These are phyloP conservation scores for Mimas tiliae DNA, from an alignment of 2,888 invertebrate genomes.

Conservation along the genomic window DNA sequence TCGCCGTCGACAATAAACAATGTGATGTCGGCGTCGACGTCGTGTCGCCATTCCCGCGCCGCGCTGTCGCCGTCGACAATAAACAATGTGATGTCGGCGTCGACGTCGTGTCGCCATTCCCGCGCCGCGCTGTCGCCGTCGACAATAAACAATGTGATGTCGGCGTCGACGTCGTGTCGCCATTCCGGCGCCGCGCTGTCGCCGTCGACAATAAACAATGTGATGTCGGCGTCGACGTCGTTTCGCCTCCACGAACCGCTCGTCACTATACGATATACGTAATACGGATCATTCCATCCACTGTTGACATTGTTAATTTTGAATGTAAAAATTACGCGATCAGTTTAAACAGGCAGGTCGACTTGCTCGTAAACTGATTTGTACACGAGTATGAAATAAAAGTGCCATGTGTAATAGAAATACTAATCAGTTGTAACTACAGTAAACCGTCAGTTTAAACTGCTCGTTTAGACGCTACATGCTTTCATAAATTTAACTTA, in stretches of 20 bases:
- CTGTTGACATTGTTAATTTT: neutral
- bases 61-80: neutral
- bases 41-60: slow-evolving; percentile 36
- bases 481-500: neutral
- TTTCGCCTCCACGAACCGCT: too few relatives aligned
- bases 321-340: neutral
- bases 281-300: too few relatives aligned
- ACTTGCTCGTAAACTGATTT: neutral
- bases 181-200: neutral
- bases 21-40: slow-evolving; percentile 30
- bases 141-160: neutral
- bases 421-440: too few relatives aligned
- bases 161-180: slow-evolving; percentile 40
- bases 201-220: too few relatives aligned
- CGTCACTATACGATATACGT: too few relatives aligned
- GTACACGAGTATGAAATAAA: neutral
- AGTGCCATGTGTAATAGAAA: too few relatives aligned
- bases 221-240: too few relatives aligned
- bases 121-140: neutral
- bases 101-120: slow-evolving; percentile 35
- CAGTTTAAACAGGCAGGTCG: neutral
- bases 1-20: neutral
- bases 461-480: neutral
- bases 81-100: slow-evolving; percentile 30
- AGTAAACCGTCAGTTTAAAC: neutral